These are phyloP conservation scores for Pemphredon lugubris DNA, from an alignment of 2,888 invertebrate genomes.

Conservation along the genomic window DNA sequence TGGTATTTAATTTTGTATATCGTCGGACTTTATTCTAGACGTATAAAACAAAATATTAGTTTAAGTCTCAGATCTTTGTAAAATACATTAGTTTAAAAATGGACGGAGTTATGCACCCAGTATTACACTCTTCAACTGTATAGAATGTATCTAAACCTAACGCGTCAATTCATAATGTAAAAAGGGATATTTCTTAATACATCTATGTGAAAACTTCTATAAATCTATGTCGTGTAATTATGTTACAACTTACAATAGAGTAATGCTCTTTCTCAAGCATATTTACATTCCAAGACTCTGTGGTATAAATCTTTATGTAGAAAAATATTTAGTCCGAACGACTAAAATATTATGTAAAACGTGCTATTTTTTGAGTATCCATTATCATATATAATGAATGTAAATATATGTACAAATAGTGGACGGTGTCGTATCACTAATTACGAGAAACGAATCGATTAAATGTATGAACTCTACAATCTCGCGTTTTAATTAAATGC, in stretches of 20 bases:
- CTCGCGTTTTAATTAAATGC: too few species aligned
- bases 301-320: not conserved
- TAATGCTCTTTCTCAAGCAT: not conserved
- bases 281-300: not conserved
- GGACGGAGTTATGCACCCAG: constrained; percentile 17
- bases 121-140: constrained; percentile 7
- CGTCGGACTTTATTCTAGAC: constrained; percentile 22
- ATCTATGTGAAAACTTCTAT: not conserved
- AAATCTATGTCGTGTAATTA: not conserved
- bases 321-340: too few species aligned
- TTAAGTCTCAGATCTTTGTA: constrained; percentile 4
- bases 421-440: too few species aligned
- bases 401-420: constrained; percentile 8
- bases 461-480: not conserved
- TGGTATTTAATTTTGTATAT: constrained; percentile 11
- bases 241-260: constrained; percentile 1
- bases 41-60: too few species aligned
- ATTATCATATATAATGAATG: not conserved
- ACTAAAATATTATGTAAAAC: too few species aligned
- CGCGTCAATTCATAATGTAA: constrained; percentile 13
- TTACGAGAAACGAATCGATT: too few species aligned
- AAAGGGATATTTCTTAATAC: constrained; percentile 28
- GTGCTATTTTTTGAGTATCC: too few species aligned
- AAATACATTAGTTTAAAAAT: constrained; percentile 20
- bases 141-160: not conserved